These are phyloP conservation scores for Rhinichthys osculus DNA, from an alignment of 2,797 vertebrate species.

Conservation along the genomic window DNA sequence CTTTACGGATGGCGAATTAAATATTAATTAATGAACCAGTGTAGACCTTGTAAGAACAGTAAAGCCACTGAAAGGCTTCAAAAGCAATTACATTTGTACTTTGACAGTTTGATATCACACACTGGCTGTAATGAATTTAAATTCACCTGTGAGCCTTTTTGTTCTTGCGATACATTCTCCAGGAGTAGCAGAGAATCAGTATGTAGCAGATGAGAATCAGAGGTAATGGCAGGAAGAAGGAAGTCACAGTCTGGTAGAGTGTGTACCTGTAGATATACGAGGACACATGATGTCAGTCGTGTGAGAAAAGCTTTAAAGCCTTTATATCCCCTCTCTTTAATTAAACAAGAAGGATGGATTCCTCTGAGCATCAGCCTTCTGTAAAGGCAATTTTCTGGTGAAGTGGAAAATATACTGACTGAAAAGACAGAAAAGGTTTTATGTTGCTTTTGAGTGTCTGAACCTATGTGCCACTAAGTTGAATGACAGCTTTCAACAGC, in stretches of 20 bases:
- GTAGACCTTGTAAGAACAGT: neutral
- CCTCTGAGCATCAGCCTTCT: neutral
- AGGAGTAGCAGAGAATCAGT: conserved; percentile 74
- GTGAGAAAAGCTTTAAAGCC: neutral
- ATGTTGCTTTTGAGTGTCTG: neutral
- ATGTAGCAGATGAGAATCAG: conserved; percentile 72
- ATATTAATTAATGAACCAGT: conserved; percentile 5
- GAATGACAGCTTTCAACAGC: neutral
- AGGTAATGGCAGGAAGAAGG: conserved; percentile 77
- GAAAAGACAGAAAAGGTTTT: neutral
- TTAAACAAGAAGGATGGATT: neutral
- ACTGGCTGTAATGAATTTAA: neutral
- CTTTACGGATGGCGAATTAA: neutral
- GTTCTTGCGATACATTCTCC: conserved; percentile 73
- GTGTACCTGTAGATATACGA: conserved; percentile 68
- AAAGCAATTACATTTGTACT: neutral
- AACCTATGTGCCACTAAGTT: neutral
- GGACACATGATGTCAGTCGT: neutral
- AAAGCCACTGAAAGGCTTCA: neutral
- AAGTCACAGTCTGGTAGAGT: conserved; percentile 71
- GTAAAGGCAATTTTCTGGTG: neutral
- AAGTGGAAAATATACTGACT: neutral
- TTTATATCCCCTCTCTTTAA: neutral
- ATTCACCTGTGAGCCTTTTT: conserved; percentile 71
- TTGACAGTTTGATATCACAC: neutral